phyloP scores from a whole-genome alignment of 35 echinoderm and acorn worm species.

The Nesometra sesokonis region DNA sequence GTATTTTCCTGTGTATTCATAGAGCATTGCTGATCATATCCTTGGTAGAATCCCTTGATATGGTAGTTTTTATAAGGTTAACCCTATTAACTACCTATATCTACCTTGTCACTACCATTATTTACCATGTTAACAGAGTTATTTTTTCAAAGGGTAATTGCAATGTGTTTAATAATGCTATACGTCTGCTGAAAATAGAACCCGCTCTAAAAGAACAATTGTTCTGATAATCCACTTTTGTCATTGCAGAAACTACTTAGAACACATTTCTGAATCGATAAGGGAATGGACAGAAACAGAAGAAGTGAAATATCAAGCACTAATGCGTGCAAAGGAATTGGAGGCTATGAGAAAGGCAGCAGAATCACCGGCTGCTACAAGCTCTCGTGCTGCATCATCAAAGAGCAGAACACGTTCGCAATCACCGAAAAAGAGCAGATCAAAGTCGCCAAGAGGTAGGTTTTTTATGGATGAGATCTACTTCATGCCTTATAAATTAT shows the following conservation, averaged over 20 bases:
- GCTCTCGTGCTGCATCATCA: conserved; percentile 62
- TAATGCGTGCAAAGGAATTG: conserved; percentile 50
- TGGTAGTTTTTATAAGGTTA: too few species aligned
- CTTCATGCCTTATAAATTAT: too few species aligned
- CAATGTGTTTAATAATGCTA: too few species aligned
- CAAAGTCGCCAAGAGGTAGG: conserved; percentile 89
- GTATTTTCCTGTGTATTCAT: too few species aligned
- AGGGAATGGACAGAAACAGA: conserved; percentile 53
- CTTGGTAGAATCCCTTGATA: too few species aligned
- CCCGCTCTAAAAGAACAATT: neutral
- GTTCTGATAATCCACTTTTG: neutral
- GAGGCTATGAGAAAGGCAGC: conserved; percentile 56
- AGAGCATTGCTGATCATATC: too few species aligned
- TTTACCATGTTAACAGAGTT: too few species aligned
- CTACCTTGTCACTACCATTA: too few species aligned
- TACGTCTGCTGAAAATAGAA: too few species aligned
- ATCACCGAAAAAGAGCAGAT: conserved; percentile 82
- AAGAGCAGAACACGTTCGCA: conserved; percentile 56
- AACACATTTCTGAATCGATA: conserved; percentile 77
- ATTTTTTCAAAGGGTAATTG: too few species aligned
- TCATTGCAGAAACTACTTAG: conserved; percentile 81
- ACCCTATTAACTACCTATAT: too few species aligned
- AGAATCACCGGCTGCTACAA: conserved; percentile 28
- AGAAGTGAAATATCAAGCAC: conserved; percentile 62
- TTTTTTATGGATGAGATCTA: neutral